phyloP scores from a whole-genome alignment of 1,140 invertebrate species.

The Odontomachus brunneus region DNA sequence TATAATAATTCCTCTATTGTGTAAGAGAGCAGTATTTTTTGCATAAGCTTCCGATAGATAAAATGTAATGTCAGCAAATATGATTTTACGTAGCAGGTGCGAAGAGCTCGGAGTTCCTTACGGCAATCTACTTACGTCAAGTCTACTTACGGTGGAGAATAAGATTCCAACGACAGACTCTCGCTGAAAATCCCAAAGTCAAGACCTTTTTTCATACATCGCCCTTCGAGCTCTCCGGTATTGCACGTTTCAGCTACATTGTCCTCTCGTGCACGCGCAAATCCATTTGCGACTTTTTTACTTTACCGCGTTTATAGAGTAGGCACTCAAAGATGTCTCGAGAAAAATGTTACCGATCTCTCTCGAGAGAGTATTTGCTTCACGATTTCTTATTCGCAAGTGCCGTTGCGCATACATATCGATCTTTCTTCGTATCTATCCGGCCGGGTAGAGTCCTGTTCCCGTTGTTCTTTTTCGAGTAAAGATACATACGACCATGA shows the following conservation, averaged over 20 bases:
- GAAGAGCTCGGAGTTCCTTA: too few relatives aligned
- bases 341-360: conserved; percentile 22
- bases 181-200: too few relatives aligned
- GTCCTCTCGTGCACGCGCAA: not conserved
- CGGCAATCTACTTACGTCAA: too few relatives aligned
- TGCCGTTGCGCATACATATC: conserved; percentile 27
- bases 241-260: not conserved
- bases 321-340: not conserved
- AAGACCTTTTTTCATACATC: not conserved
- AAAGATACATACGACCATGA: conserved; percentile 32
- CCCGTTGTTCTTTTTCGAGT: conserved; percentile 30
- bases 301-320: conserved; percentile 11
- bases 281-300: conserved; percentile 7
- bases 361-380: conserved; percentile 6
- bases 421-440: conserved; percentile 31
- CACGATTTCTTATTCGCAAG: conserved; percentile 46
- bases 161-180: too few relatives aligned
- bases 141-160: too few relatives aligned
- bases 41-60: too few relatives aligned
- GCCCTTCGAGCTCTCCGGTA: not conserved
- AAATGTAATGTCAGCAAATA: too few relatives aligned
- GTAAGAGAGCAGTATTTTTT: too few relatives aligned
- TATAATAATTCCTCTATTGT: too few relatives aligned
- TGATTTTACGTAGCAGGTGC: too few relatives aligned
- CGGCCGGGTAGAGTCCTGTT: not conserved